phyloP scores from a whole-genome alignment of 2,797 vertebrate genomes.

The Stomatorhinus walkeri region DNA sequence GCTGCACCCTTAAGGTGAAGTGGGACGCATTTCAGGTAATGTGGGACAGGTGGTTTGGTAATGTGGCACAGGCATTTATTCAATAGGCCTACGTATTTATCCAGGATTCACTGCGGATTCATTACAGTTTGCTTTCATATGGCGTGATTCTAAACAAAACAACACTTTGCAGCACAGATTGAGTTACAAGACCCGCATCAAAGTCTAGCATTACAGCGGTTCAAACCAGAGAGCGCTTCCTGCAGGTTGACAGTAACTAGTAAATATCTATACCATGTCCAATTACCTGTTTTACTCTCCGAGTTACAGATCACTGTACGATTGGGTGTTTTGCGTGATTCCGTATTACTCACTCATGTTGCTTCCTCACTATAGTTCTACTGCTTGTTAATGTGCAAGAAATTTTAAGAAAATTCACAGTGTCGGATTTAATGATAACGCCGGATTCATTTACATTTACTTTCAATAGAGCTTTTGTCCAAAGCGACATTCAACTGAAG shows the following conservation, averaged over 20 bases:
- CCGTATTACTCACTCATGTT: neutral
- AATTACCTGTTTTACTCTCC: neutral
- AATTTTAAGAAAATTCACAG: neutral
- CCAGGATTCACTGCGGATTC: neutral
- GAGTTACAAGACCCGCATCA: neutral
- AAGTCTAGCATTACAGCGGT: neutral
- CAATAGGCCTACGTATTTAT: neutral
- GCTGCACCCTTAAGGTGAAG: too few species aligned
- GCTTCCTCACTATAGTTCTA: neutral
- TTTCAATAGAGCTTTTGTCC: neutral
- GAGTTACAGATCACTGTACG: neutral
- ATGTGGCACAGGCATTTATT: too few species aligned
- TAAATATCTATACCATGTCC: neutral
- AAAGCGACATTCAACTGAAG: neutral
- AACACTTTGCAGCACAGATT: neutral
- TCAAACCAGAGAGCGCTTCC: neutral
- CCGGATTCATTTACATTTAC: neutral
- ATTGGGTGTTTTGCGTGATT: neutral
- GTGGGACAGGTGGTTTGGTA: too few species aligned
- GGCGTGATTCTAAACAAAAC: neutral
- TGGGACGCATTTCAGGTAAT: too few species aligned
- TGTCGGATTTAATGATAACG: neutral
- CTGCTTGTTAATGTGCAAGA: neutral
- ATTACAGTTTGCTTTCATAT: neutral
- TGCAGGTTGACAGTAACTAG: neutral